These are phyloP conservation scores for Centropristis striata DNA, from an alignment of 2,113 vertebrate genomes.

Conservation along the genomic window DNA sequence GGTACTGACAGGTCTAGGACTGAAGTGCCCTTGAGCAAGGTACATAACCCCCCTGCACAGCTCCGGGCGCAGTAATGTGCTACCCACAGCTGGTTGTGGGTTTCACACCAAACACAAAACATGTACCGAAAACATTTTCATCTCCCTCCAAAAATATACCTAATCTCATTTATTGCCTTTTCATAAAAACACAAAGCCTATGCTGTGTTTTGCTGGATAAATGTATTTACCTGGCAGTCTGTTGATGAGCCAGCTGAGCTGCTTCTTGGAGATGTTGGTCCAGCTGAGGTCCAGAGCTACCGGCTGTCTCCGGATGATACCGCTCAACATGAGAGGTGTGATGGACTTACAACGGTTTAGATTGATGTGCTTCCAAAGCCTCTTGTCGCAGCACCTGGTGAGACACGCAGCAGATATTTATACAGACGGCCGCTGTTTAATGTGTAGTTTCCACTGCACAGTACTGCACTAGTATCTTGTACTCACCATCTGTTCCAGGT, in stretches of 20 bases:
- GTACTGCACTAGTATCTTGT: not conserved
- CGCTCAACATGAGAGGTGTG: slow-evolving; percentile 97
- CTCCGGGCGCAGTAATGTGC: too few species aligned
- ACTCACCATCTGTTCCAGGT: slow-evolving; percentile 99
- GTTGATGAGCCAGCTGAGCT: slow-evolving; percentile 98
- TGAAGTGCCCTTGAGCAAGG: too few species aligned
- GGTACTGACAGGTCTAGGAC: too few species aligned
- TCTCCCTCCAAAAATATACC: not conserved
- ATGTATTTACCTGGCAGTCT: slow-evolving; percentile 91
- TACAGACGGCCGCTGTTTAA: not conserved
- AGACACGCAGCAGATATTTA: slow-evolving; percentile 30
- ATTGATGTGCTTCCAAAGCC: slow-evolving; percentile 95
- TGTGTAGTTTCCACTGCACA: not conserved
- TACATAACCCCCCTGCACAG: too few species aligned
- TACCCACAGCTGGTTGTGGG: too few species aligned
- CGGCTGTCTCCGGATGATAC: slow-evolving; percentile 96
- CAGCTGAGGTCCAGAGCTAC: slow-evolving; percentile 95
- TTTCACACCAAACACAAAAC: too few species aligned
- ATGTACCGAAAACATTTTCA: not conserved
- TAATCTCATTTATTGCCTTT: not conserved
- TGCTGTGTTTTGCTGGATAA: not conserved
- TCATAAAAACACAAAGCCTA: not conserved
- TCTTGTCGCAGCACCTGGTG: slow-evolving; percentile 97
- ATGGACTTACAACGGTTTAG: slow-evolving; percentile 97
- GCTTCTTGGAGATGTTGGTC: slow-evolving; percentile 99